Conservation (phyloP, 1,140 invertebrate genomes). For the Antheraea mylitta region DNA sequence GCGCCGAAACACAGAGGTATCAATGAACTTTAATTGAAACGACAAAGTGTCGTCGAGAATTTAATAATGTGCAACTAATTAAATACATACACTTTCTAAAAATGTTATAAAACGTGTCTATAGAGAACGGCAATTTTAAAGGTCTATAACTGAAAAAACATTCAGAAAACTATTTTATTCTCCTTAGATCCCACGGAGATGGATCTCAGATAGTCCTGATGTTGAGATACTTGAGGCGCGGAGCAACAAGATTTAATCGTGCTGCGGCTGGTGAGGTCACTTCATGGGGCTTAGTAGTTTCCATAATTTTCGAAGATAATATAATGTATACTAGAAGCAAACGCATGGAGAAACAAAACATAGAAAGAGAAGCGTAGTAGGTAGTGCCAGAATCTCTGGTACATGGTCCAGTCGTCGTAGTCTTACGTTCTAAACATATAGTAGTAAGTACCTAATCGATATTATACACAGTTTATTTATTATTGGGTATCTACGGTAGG, state of each 20-base stretch:
- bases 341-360: not conserved
- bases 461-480: constrained; percentile 4
- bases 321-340: too few species aligned
- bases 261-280: too few species aligned
- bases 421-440: not conserved
- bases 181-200: not conserved
- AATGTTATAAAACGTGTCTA: too few species aligned
- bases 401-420: not conserved
- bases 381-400: not conserved
- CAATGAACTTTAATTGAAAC: too few species aligned
- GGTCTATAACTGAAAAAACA: too few species aligned
- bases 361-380: not conserved
- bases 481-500: constrained; percentile 1
- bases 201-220: not conserved
- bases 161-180: not conserved
- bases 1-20: too few species aligned
- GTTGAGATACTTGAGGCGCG: not conserved
- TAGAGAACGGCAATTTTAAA: too few species aligned
- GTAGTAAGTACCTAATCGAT: not conserved
- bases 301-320: too few species aligned
- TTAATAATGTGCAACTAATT: too few species aligned
- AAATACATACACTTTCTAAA: too few species aligned
- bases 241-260: not conserved
- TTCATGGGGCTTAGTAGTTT: too few species aligned
- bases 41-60: too few species aligned